Evolutionary conservation across 2,888 invertebrate species (phyloP).

Genomic region (Xanthorhoe spadicearia): DNA sequence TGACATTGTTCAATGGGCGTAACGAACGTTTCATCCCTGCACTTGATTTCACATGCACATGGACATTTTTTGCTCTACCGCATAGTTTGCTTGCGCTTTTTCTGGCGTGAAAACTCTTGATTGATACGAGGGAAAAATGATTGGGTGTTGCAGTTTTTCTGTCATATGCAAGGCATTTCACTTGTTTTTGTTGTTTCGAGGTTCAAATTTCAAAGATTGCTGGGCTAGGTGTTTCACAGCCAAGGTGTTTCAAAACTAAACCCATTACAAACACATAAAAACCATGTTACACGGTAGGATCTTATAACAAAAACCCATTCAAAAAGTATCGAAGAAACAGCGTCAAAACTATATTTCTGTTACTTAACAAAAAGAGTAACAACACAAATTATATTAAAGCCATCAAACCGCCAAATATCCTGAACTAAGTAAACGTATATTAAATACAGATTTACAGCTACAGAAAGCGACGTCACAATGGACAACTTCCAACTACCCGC

Average conservation of each 20-base stretch:
- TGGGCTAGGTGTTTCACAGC: no score
- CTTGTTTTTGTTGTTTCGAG: neutral
- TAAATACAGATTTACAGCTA: constrained; percentile 23
- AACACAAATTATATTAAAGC: neutral
- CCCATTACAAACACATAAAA: no score
- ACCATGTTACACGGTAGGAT: neutral
- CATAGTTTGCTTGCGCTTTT: neutral
- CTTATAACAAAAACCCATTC: neutral
- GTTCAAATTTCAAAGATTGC: no score
- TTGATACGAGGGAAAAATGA: constrained; percentile 4
- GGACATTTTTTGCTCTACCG: constrained; percentile 8
- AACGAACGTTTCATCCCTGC: constrained; percentile 8
- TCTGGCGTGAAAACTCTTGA: constrained; percentile 11
- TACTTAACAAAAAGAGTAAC: neutral
- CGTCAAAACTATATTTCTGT: neutral
- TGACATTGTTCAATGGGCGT: constrained; percentile 2
- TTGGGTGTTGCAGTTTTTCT: neutral
- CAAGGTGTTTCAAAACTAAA: no score
- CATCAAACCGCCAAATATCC: neutral
- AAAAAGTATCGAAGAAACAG: neutral
- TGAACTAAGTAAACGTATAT: constrained; percentile 25
- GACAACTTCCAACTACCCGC: constrained; percentile 50
- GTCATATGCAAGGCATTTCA: neutral
- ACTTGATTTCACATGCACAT: constrained; percentile 13
- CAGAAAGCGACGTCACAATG: constrained; percentile 47